Conservation (phyloP, 2,797 vertebrate genomes). For the Girardinus metallicus region DNA sequence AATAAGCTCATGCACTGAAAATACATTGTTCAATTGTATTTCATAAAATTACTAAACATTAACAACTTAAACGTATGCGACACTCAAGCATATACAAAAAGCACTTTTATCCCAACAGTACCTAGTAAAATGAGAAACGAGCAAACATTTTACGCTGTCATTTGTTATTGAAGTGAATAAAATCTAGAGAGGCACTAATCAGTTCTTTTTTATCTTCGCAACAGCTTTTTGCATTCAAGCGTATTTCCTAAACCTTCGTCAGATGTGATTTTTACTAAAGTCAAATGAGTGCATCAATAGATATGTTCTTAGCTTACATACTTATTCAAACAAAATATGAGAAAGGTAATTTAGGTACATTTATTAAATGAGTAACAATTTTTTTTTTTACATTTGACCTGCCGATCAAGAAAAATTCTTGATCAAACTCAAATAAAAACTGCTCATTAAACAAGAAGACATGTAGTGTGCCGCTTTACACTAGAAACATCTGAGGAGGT, state of each 20-base stretch:
- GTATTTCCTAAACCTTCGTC: background rate
- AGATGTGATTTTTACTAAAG: background rate
- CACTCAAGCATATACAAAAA: slow-evolving; percentile 2
- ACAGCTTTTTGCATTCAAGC: background rate
- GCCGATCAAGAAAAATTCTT: background rate
- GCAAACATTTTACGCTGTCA: background rate
- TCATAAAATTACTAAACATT: background rate
- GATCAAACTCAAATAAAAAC: slow-evolving; percentile 1
- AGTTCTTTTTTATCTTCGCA: background rate
- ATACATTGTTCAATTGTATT: background rate
- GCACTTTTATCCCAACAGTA: slow-evolving; percentile 1
- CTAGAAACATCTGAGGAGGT: slow-evolving; percentile 61
- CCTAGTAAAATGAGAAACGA: background rate
- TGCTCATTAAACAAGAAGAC: slow-evolving; percentile 28
- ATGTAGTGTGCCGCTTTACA: slow-evolving; percentile 27
- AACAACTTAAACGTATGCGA: slow-evolving; percentile 6
- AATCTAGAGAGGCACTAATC: background rate
- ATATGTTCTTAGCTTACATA: background rate
- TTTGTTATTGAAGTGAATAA: slow-evolving; percentile 17
- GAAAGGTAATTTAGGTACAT: background rate
- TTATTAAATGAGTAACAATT: background rate
- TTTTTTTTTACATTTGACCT: background rate
- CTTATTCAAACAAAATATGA: background rate
- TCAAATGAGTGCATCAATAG: background rate
- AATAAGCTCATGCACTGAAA: background rate